Evolutionary conservation across 2,888 invertebrate species (phyloP).

Genomic region (Pandemis cinnamomeana): DNA sequence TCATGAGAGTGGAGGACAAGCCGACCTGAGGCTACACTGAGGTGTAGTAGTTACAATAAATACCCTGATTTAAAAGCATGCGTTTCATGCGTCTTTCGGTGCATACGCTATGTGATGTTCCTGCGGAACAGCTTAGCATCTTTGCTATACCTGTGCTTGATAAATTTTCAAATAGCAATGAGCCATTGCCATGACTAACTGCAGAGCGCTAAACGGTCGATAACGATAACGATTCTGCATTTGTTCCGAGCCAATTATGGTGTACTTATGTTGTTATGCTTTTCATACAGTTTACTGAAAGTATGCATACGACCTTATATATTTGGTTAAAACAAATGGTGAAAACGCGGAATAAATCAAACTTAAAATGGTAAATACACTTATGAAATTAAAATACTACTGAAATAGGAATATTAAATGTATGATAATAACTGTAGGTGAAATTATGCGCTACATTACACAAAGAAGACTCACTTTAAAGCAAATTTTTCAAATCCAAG

Average conservation of each 20-base stretch:
- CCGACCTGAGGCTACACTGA: no score
- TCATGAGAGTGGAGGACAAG: no score
- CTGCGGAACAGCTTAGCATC: conserved; percentile 2
- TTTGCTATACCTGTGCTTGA: not conserved
- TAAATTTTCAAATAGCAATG: conserved; percentile 51
- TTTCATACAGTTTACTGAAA: conserved; percentile 2
- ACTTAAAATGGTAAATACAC: no score
- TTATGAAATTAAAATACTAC: no score
- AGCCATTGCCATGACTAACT: conserved; percentile 51
- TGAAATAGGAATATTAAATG: no score
- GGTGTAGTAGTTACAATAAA: no score
- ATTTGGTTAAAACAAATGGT: no score
- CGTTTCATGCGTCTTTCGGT: not conserved
- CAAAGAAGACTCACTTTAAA: no score
- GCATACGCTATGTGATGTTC: not conserved
- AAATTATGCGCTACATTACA: no score
- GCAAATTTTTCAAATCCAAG: not conserved
- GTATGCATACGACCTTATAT: not conserved
- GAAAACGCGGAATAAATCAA: no score
- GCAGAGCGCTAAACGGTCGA: conserved; percentile 45
- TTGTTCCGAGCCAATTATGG: conserved; percentile 24
- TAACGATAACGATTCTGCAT: conserved; percentile 42
- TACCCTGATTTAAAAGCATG: not conserved
- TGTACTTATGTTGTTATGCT: not conserved
- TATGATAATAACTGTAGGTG: no score